Percentiles rank a stretch among this genome's conserved stretches.
Conservation (phyloP, 1,140 invertebrate species). For the Papilio xuthus region DNA sequence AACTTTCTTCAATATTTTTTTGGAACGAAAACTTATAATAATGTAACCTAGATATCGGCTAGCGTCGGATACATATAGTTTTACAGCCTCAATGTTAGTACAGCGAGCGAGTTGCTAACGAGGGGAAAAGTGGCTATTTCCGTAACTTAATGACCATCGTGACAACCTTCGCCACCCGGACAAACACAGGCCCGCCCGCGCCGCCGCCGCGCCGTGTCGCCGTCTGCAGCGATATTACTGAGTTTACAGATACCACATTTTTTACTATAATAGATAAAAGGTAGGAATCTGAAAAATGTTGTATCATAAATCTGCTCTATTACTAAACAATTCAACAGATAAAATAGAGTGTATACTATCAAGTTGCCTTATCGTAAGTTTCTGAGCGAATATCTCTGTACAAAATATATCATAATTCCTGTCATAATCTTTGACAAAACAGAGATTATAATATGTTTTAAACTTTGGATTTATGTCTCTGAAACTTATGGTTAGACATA, state of each 20-base stretch:
- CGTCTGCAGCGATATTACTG: not conserved
- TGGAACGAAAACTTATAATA: not conserved
- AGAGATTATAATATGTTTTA: too few species aligned
- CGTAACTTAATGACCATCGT: slow-evolving; percentile 73
- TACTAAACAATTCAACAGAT: too few species aligned
- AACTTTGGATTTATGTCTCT: too few species aligned
- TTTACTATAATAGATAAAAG: not conserved
- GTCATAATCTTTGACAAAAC: too few species aligned
- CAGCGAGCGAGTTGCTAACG: slow-evolving; percentile 71
- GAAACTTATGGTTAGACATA: too few species aligned
- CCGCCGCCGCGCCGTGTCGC: not conserved
- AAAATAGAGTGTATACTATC: too few species aligned
- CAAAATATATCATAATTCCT: too few species aligned
- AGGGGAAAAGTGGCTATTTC: slow-evolving; percentile 80
- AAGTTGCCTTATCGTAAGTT: too few species aligned
- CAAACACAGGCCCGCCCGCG: slow-evolving; percentile 3
- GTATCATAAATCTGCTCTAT: not conserved
- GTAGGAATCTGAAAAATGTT: not conserved
- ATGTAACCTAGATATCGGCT: slow-evolving; percentile 13
- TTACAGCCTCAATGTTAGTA: slow-evolving; percentile 55
- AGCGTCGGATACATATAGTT: slow-evolving; percentile 45
- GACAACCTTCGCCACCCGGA: slow-evolving; percentile 58
- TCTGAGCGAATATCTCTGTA: too few species aligned
- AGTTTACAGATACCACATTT: not conserved
- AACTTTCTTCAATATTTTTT: not conserved